Evolutionary conservation across 2,797 vertebrate genomes (phyloP), one percentile per base, ranked within the genome.

Genomic region (Sebastes steindachneri): DNA sequence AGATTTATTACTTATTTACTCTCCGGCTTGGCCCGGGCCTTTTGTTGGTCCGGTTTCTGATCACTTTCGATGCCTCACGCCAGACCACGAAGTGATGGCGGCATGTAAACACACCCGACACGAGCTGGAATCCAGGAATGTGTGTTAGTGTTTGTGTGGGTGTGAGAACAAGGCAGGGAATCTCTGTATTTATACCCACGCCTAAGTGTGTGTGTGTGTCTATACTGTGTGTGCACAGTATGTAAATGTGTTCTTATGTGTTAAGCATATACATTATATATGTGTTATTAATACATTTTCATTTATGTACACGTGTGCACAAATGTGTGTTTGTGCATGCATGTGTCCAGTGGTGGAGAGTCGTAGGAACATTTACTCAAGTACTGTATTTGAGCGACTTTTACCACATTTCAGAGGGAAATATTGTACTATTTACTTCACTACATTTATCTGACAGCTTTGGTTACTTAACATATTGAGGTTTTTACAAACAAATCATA

Each of bases 1-100:
- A 95, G 94, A 95, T 95, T 94, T 93, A 95, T 94, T 89, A 93
- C 92, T 91, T 95, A 94, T 95, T 95, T 95, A 95, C 93, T 88
- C 92, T 93, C 81, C 17, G 70, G 87, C 84, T 85, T 83, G 79
- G 89, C 87, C 55, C 21, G 25, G 55, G 53, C 80, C 79, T 89
- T 89, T 76, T 85, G 86, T 86, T 83, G 84, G 79, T 87, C 85
- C 77, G 63, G 45, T 68, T 90, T 88, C 91, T 93, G 92, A 95
- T 95, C 93, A 93, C 89, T 94, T 92, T 92, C 86, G 88, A 92
- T 91, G 89, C 73, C 83, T 89, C 73, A 9, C 75, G 91, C 93
- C 92, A 94, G 90, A 95, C 92, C 93, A 77, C 90, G 41, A 78
- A 87, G 89, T 93, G 92, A 92, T 92, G 89, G 88, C 72, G 77